phyloP scores from a whole-genome alignment of 2,113 vertebrate genomes.

The Scolopax mira region DNA sequence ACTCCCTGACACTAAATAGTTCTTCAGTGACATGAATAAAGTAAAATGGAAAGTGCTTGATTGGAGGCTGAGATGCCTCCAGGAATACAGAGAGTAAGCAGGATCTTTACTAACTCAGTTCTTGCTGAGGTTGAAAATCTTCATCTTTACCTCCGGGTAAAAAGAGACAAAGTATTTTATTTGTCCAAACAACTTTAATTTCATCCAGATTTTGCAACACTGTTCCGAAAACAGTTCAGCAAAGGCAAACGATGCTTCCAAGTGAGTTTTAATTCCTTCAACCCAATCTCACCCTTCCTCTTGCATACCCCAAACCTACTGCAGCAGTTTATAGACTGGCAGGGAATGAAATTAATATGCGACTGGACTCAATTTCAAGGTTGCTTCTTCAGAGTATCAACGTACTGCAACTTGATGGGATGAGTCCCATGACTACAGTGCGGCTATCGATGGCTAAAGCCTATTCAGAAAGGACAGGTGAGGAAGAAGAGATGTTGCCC shows the following conservation, averaged over 20 bases:
- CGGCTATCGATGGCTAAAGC: not conserved
- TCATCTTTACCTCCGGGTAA: not conserved
- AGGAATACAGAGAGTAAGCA: not conserved
- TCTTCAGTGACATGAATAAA: not conserved
- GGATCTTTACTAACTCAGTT: not conserved
- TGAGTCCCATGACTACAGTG: not conserved
- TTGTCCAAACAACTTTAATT: not conserved
- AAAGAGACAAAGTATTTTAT: not conserved
- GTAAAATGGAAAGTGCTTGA: not conserved
- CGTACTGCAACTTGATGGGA: not conserved
- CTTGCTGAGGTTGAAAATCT: not conserved
- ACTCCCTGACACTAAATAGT: not conserved
- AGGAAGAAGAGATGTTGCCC: not conserved
- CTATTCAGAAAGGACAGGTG: not conserved
- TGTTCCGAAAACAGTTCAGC: not conserved
- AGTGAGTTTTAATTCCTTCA: not conserved
- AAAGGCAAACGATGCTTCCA: not conserved
- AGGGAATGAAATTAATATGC: not conserved
- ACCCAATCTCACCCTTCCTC: rapidly evolving
- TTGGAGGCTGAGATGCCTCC: not conserved
- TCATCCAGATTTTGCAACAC: not conserved
- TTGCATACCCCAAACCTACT: not conserved
- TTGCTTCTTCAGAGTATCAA: not conserved
- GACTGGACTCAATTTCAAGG: not conserved
- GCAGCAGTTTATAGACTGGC: not conserved